These are phyloP conservation scores for Phyllotis vaccarum DNA, from an alignment of 2,797 vertebrate species.

Conservation along the genomic window DNA sequence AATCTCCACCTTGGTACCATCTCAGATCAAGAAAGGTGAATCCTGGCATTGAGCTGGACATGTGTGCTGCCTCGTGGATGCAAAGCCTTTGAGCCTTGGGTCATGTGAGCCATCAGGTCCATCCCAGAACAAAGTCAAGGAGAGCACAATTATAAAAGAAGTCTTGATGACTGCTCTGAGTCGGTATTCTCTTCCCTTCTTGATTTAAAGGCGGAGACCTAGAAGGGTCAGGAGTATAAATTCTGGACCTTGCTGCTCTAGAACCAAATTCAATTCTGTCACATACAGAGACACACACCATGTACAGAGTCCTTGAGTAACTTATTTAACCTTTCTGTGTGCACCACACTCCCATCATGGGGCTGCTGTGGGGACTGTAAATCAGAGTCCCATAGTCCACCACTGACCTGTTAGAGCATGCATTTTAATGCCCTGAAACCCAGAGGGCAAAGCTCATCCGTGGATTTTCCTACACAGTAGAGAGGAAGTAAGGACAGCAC, in stretches of 20 bases:
- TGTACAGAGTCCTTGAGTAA: not conserved
- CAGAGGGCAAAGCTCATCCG: not conserved
- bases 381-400: not conserved
- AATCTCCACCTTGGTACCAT: not conserved
- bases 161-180: too few relatives aligned
- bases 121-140: not conserved
- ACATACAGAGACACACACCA: too few relatives aligned
- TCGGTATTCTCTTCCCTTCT: not conserved
- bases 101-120: not conserved
- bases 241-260: not conserved
- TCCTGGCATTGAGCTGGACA: not conserved
- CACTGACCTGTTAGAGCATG: not conserved
- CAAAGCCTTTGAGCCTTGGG: not conserved
- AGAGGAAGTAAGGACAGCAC: not conserved
- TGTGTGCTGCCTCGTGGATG: not conserved
- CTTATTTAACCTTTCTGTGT: not conserved
- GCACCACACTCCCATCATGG: not conserved
- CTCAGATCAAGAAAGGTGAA: not conserved
- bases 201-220: not conserved
- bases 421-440: constrained; percentile 6
- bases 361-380: not conserved
- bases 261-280: not conserved
- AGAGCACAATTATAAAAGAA: not conserved
- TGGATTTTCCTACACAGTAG: not conserved
- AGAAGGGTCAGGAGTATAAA: not conserved